These are phyloP conservation scores for Cliona cf. orientalis DNA, from an alignment of 37 sponge, comb jelly and placozoan species.

Conservation along the genomic window DNA sequence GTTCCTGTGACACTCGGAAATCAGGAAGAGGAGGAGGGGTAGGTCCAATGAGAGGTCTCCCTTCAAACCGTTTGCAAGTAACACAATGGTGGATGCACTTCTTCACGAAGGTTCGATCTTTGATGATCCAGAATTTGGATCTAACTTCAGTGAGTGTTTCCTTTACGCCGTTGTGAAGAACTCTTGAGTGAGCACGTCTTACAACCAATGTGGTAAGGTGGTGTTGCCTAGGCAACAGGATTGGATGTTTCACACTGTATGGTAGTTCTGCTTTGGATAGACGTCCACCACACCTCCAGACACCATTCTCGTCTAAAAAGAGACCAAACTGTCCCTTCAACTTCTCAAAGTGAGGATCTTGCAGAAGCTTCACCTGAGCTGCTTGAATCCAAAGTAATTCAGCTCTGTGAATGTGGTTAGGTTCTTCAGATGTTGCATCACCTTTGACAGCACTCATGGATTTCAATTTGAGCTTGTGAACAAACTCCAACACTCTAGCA, in stretches of 20 bases:
- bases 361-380: too few species aligned
- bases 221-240: too few species aligned
- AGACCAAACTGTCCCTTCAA: too few species aligned
- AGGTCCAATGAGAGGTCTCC: conserved; percentile 13
- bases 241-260: too few species aligned
- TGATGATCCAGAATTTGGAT: conserved; percentile 12
- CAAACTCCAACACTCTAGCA: conserved; percentile 4
- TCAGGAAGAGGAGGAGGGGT: conserved; percentile 29
- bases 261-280: conserved; percentile 6
- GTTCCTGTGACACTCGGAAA: conserved; percentile 7
- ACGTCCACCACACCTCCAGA: conserved; percentile 25
- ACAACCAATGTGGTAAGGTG: conserved; percentile 10
- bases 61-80: conserved; percentile 25
- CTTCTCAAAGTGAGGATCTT: too few species aligned
- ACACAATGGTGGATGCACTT: conserved; percentile 23
- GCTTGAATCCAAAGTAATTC: conserved; percentile 32
- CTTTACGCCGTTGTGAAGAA: conserved; percentile 9
- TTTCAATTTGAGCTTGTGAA: background rate
- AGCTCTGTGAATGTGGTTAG: background rate
- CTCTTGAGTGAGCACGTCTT: conserved; percentile 13
- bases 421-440: background rate
- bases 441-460: background rate
- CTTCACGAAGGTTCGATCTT: conserved; percentile 12
- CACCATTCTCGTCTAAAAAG: conserved; percentile 9
- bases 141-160: conserved; percentile 10